Evolutionary conservation across 2,797 vertebrate genomes (phyloP), one percentile per base, ranked within the genome.

Genomic region (Paguma larvata): DNA sequence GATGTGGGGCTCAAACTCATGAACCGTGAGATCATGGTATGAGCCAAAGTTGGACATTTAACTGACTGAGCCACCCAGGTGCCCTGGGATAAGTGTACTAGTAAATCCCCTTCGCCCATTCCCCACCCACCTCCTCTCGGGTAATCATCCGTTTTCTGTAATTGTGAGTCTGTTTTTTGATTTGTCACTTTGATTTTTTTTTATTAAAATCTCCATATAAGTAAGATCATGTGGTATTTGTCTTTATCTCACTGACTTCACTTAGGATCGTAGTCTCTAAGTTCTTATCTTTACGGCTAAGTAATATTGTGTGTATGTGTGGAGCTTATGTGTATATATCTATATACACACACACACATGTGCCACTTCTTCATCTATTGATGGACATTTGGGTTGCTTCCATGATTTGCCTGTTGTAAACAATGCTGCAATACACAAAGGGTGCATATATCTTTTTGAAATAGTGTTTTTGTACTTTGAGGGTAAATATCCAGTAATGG

Each of bases 261-360:
- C 38, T 72, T 72, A 41, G 38, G 34, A 14, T 41, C 41, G 25
- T 72, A 25, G 5, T 72, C 70, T 72, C 34, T 70, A 72, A 34
- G 41, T 41, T 12, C 16, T 18, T 67, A 32, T 72, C 3, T 7
- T 72, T 72, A 44, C 41, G 34, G 12, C 70, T 72, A 21, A 72
- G 12, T 44, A 56, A 56, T 56, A 72, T 72, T 72, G 16, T 67
- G 21, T 72, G 19, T 70, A 4, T 38, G n/a, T 67, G 9, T 70
- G n/a, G 67, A 34, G 4, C 10, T 0, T 68, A 10, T 62, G 10
- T 63, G 2, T 63, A 27, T 4, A 0, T 30, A 13, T 13, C 5
- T 27, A 68, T 18, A 18, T 34, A 72, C 34, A 68, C n/a, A n/a
- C 16, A 67, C 15, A 70, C 38, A 38, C 19, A 38, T 18, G 23